Evolutionary conservation across 2,888 invertebrate genomes (phyloP), one percentile per base, ranked within the genome.

Genomic region (Cremastobaeus sp.): DNA sequence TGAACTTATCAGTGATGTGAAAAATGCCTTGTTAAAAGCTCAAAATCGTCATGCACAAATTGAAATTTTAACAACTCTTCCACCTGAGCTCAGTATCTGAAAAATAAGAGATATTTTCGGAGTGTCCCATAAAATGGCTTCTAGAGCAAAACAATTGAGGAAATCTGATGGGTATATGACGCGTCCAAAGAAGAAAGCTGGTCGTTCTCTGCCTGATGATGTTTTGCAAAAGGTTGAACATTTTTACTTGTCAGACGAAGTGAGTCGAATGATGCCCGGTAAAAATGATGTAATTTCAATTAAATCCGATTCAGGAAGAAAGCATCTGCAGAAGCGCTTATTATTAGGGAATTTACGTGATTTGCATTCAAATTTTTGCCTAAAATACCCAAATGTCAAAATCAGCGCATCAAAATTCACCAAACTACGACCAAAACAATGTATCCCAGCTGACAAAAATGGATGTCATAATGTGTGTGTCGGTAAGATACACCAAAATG

Each of bases 111-210:
- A 39, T n/a, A 9, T n/a, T 9, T 39, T 39, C 18, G n/a, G 3
- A 2, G 54, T 54, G 1, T 35, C 54, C 1, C 18, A 55, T 18
- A 28, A 20, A 14, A 55, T 55, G 54, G 30, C 41, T 8, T 15
- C 21, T n/a, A 11, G 4, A 8, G 50, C 50, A 20, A 50, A 8
- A 25, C 3, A 25, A 25, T 5, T 25, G 8, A 9, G 47, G 32
- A 47, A 14, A 35, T 5, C 11, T 12, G 35, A 14, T 3, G 35
- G 14, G 2, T 32, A 35, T 9, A 12, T 3, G 1, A n/a, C 35
- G 14, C 12, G 14, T 12, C 35, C 35, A 8, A 35, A 35, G n/a
- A 9, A 3, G 2, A 35, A 35, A 35, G 14, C 2, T 12, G 35
- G 14, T 12, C 35, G 35, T 14, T n/a, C 3, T 12, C 18, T 39